phyloP scores from a whole-genome alignment of 2,797 vertebrate species.

The Perodicticus potto region DNA sequence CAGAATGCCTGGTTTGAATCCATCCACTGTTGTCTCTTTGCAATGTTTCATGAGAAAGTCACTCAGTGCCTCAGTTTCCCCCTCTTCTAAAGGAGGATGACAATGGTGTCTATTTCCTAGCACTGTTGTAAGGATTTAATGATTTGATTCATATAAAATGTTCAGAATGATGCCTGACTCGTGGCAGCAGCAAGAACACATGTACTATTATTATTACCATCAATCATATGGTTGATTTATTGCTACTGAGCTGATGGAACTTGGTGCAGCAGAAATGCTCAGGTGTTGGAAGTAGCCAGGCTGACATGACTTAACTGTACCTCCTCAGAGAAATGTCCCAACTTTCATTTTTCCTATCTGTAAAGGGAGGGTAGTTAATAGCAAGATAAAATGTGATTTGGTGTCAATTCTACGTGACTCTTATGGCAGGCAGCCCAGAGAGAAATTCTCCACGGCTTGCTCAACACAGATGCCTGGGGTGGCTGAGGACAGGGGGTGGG shows the following conservation, averaged over 20 bases:
- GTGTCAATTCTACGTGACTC: not conserved
- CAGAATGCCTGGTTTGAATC: too few relatives aligned
- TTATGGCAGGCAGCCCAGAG: not conserved
- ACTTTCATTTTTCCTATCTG: not conserved
- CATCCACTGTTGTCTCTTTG: not conserved
- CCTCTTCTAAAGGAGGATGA: not conserved
- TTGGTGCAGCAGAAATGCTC: not conserved
- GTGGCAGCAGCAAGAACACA: not conserved
- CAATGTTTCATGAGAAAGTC: not conserved
- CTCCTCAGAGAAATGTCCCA: not conserved
- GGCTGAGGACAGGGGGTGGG: not conserved
- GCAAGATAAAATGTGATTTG: not conserved
- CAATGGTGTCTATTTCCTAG: not conserved
- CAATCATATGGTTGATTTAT: not conserved
- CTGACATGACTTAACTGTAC: not conserved
- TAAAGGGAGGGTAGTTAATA: not conserved
- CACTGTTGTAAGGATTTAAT: not conserved
- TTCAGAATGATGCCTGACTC: not conserved
- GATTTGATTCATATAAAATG: not conserved
- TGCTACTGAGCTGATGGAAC: not conserved
- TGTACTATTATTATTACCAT: too few relatives aligned
- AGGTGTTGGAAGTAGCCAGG: not conserved
- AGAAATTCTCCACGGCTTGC: not conserved
- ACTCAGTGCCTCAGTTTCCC: not conserved
- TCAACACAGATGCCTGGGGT: not conserved